A percentile compares a stretch with the other conserved stretches of the same genome.
These are phyloP conservation scores for Calonectris borealis DNA, from an alignment of 2,113 vertebrate genomes.

Conservation along the genomic window DNA sequence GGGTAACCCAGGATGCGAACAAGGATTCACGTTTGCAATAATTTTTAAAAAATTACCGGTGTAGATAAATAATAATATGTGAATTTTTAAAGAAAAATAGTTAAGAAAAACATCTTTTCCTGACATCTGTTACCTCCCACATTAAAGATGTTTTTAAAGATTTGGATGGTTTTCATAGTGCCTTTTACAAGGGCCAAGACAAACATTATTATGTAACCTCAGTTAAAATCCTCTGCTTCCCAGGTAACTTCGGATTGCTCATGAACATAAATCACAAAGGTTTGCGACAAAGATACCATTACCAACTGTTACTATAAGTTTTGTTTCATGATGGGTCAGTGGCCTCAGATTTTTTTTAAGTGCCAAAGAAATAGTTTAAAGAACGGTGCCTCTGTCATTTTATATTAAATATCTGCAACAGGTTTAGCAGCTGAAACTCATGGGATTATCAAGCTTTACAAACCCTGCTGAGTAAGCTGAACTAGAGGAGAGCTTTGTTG, in stretches of 20 bases:
- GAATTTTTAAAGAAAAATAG: not conserved
- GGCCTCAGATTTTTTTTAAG: not conserved
- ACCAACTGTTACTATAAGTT: not conserved
- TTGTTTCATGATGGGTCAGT: not conserved
- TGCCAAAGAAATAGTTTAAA: not conserved
- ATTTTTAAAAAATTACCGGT: not conserved
- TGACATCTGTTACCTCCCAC: not conserved
- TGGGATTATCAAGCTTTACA: constrained; percentile 6
- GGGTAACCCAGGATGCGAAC: not conserved
- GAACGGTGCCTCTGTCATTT: not conserved
- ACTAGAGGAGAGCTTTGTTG: constrained; percentile 47
- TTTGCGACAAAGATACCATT: not conserved
- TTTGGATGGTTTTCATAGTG: not conserved
- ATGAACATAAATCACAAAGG: not conserved
- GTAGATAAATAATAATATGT: not conserved
- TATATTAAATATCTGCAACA: constrained; percentile 54
- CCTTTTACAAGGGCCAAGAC: not conserved
- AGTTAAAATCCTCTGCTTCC: not conserved
- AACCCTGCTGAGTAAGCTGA: constrained; percentile 43
- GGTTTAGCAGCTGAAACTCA: constrained; percentile 38
- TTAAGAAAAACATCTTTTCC: not conserved
- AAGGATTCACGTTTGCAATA: not conserved
- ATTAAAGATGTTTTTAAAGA: not conserved
- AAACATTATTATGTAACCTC: not conserved
- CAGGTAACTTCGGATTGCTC: not conserved